A percentile compares a stretch with the other conserved stretches of the same genome.
These are phyloP conservation scores for Cheilinus undulatus DNA, from an alignment of 2,113 vertebrate genomes.

Conservation along the genomic window DNA sequence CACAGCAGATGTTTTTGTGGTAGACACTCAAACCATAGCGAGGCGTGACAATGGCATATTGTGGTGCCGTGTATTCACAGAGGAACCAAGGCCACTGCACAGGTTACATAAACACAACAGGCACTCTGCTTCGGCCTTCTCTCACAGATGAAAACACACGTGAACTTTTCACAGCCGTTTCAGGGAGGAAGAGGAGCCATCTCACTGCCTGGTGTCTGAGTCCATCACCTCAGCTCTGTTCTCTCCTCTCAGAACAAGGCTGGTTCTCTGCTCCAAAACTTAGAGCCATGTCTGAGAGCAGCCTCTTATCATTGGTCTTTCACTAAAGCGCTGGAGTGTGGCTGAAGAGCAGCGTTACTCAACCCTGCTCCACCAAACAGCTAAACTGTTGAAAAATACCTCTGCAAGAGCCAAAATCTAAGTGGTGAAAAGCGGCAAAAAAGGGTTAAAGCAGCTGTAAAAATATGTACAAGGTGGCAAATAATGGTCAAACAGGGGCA, in stretches of 20 bases:
- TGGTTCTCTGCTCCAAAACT: no score
- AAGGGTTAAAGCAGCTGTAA: no score
- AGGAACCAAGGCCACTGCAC: conserved; percentile 48
- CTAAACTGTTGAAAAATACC: no score
- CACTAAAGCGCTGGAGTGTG: no score
- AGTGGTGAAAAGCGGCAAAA: no score
- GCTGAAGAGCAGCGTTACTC: no score
- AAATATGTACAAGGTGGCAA: no score
- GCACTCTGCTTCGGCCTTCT: conserved; percentile 40
- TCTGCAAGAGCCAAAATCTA: no score
- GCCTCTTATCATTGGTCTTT: neutral
- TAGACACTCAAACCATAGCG: conserved; percentile 18
- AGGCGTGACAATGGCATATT: conserved; percentile 34
- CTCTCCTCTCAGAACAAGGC: conserved; percentile 20
- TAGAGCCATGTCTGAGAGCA: no score
- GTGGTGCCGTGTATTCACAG: conserved; percentile 21
- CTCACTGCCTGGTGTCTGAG: conserved; percentile 12
- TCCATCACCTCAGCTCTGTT: conserved; percentile 14
- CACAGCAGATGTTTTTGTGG: conserved; percentile 32
- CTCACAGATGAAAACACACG: conserved; percentile 19
- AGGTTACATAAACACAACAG: conserved; percentile 42
- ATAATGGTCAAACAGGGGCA: no score
- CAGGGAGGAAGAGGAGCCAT: conserved; percentile 10
- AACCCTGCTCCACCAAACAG: no score
- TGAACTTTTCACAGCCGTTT: conserved; percentile 61